These are phyloP conservation scores for Halisarca cf. caerulea DNA, from an alignment of 37 sponge, comb jelly and placozoan species.

Conservation along the genomic window DNA sequence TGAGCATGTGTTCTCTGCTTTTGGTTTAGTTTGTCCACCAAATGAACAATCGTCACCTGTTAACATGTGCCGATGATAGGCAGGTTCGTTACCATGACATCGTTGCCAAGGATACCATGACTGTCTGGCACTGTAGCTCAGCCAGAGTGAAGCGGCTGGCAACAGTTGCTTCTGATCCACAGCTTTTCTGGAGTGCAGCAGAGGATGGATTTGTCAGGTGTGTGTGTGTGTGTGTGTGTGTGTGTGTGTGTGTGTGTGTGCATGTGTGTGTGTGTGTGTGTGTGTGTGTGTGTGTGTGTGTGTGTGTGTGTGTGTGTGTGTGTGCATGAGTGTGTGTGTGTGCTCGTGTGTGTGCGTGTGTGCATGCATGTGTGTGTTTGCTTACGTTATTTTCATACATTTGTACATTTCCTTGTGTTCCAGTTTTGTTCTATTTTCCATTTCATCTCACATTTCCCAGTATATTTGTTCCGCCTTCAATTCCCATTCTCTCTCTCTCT, in stretches of 20 bases:
- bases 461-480: neutral
- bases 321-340: too few relatives aligned
- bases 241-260: too few relatives aligned
- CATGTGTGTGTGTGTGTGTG: too few relatives aligned
- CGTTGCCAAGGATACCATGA: slow-evolving; percentile 45
- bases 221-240: neutral
- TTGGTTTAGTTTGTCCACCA: slow-evolving; percentile 65
- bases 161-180: slow-evolving; percentile 48
- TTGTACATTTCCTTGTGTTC: too few relatives aligned
- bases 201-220: slow-evolving; percentile 90
- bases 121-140: slow-evolving; percentile 61
- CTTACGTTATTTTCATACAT: too few relatives aligned
- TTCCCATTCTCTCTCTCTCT: neutral
- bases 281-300: too few relatives aligned
- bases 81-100: slow-evolving; percentile 76
- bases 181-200: slow-evolving; percentile 78
- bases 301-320: too few relatives aligned
- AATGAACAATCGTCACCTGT: slow-evolving; percentile 52
- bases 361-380: too few relatives aligned
- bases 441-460: neutral
- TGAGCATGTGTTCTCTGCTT: too few relatives aligned
- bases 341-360: too few relatives aligned
- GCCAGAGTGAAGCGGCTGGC: slow-evolving; percentile 86
- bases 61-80: slow-evolving; percentile 84
- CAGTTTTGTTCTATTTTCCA: too few relatives aligned